A percentile compares a stretch with the other conserved stretches of the same genome.
phyloP scores from a whole-genome alignment of 2,113 vertebrate species.

The Saccopteryx leptura region DNA sequence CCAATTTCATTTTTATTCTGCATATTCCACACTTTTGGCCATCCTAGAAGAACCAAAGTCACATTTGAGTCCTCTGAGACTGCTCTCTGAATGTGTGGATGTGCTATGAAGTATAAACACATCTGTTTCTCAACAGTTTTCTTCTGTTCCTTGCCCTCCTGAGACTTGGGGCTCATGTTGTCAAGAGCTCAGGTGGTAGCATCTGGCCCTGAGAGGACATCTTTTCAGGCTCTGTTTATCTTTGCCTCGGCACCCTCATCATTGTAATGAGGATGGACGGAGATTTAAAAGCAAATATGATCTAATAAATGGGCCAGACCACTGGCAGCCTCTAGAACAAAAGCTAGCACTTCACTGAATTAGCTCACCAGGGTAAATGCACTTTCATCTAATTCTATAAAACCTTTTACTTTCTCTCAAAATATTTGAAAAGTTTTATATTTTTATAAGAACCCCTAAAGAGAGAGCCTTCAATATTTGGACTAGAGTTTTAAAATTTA shows the following conservation, averaged over 20 bases:
- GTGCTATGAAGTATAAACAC: conserved; percentile 79
- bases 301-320: not conserved
- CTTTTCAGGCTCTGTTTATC: not conserved
- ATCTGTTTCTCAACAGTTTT: conserved; percentile 63
- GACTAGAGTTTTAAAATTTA: not conserved
- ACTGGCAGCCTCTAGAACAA: not conserved
- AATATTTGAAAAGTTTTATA: not conserved
- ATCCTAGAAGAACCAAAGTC: conserved; percentile 66
- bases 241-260: conserved; percentile 56
- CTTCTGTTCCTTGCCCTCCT: not conserved
- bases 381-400: not conserved
- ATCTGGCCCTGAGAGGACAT: not conserved
- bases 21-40: not conserved
- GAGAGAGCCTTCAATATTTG: not conserved
- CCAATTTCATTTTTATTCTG: conserved; percentile 72
- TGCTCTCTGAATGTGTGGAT: conserved; percentile 33
- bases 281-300: conserved; percentile 11
- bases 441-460: not conserved
- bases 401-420: not conserved
- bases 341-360: not conserved
- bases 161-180: conserved; percentile 20
- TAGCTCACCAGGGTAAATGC: not conserved
- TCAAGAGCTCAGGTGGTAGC: conserved; percentile 58
- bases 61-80: conserved; percentile 66
- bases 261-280: not conserved